These are phyloP conservation scores for Catocala nupta DNA, from an alignment of 2,888 invertebrate species.

Conservation along the genomic window DNA sequence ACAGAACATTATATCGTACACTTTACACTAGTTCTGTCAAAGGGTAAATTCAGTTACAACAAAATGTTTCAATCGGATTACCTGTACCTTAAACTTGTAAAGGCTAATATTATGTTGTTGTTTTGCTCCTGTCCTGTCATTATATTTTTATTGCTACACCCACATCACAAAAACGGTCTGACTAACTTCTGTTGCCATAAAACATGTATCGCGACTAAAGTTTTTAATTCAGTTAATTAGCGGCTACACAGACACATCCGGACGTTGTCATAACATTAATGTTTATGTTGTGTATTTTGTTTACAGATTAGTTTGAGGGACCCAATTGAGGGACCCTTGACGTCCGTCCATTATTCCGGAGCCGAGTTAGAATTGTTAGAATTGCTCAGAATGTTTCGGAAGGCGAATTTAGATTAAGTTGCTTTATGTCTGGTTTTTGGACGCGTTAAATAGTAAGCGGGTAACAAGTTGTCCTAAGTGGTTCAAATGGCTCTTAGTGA, in stretches of 20 bases:
- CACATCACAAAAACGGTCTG: slow-evolving; percentile 3
- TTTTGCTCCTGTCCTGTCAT: no score
- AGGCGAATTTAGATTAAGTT: slow-evolving; percentile 18
- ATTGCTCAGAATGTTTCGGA: slow-evolving; percentile 28
- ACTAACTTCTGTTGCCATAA: slow-evolving; percentile 15
- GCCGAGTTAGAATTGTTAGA: slow-evolving; percentile 19
- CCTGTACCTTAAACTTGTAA: no score
- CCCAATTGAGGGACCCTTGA: slow-evolving; percentile 25
- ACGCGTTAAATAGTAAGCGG: neutral
- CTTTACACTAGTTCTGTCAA: no score
- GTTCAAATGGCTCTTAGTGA: no score
- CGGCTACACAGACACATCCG: slow-evolving; percentile 30
- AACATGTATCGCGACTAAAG: slow-evolving; percentile 23
- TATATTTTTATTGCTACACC: neutral
- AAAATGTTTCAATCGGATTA: no score
- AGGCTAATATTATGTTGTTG: no score
- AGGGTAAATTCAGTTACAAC: no score
- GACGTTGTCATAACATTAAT: slow-evolving; percentile 39
- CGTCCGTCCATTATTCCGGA: slow-evolving; percentile 22
- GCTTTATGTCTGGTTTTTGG: slow-evolving; percentile 15
- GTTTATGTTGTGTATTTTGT: slow-evolving; percentile 44
- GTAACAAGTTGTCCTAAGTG: neutral
- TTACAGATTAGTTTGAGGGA: slow-evolving; percentile 37
- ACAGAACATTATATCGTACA: no score
- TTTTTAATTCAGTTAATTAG: slow-evolving; percentile 38